phyloP scores from a whole-genome alignment of 2,113 vertebrate genomes.

The Opisthocomus hoazin region DNA sequence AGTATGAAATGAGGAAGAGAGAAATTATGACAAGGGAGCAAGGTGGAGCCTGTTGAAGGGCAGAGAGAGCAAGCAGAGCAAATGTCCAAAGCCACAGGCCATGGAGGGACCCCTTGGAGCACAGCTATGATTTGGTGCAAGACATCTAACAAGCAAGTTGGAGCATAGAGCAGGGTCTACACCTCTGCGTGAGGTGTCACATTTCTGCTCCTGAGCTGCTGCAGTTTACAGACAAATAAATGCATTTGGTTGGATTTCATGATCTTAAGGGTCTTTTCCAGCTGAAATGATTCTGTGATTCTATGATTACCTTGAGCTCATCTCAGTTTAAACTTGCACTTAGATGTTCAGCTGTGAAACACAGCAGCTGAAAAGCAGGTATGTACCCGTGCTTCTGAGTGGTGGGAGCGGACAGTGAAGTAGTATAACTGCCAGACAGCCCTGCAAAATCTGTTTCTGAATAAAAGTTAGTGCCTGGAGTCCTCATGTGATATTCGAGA shows the following conservation, averaged over 20 bases:
- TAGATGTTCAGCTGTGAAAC: not conserved
- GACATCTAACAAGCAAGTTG: not conserved
- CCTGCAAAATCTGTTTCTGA: not conserved
- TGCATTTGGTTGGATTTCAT: not conserved
- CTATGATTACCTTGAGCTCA: not conserved
- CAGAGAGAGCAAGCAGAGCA: not conserved
- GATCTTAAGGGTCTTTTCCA: not conserved
- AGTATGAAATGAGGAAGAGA: not conserved
- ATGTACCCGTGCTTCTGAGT: not conserved
- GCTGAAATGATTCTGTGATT: not conserved
- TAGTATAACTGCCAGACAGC: not conserved
- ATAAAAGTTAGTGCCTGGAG: not conserved
- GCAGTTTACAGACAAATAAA: not conserved
- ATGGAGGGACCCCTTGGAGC: fast-evolving
- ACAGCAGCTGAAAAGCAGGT: not conserved
- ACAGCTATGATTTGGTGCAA: not conserved
- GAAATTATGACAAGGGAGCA: not conserved
- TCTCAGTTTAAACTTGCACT: not conserved
- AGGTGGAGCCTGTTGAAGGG: not conserved
- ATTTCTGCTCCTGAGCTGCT: not conserved
- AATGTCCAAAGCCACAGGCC: not conserved
- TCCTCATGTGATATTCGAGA: not conserved
- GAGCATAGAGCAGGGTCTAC: not conserved
- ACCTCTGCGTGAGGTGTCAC: not conserved
- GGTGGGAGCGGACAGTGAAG: not conserved